Evolutionary conservation across 1,140 invertebrate genomes (phyloP).

Genomic region (Pseudomyrmex concolor): DNA sequence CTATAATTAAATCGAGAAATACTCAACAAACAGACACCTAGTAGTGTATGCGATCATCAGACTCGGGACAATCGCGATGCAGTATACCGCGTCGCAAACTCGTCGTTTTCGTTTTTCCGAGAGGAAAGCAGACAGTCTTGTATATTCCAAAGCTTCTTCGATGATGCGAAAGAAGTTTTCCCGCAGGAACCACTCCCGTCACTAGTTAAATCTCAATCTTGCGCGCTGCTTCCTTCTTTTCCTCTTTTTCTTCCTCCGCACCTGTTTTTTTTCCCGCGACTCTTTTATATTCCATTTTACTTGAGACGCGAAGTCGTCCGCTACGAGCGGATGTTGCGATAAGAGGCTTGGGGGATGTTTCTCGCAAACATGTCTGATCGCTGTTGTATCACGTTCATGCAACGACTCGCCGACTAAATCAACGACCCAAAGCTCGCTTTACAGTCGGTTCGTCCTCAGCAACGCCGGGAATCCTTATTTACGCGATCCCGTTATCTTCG

Average conservation of each 20-base stretch:
- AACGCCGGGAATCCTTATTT: constrained; percentile 68
- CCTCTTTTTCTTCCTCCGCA: background rate
- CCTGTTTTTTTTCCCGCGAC: background rate
- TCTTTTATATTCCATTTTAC: background rate
- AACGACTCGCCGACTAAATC: constrained; percentile 36
- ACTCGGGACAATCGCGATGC: constrained; percentile 1
- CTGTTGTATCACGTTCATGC: constrained; percentile 14
- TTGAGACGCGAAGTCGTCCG: background rate
- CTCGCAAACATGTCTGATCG: constrained; percentile 27
- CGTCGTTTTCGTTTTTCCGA: constrained; percentile 7
- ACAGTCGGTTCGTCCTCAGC: constrained; percentile 1
- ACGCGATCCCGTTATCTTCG: constrained; percentile 71
- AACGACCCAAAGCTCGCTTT: constrained; percentile 2
- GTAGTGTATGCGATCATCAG: background rate
- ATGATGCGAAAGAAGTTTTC: constrained; percentile 27
- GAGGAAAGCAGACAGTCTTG: constrained; percentile 17
- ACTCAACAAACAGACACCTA: background rate
- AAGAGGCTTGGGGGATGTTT: constrained; percentile 4
- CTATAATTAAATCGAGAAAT: background rate
- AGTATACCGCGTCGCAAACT: background rate
- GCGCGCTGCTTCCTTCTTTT: no score
- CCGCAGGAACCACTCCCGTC: constrained; percentile 33
- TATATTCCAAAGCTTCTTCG: constrained; percentile 30
- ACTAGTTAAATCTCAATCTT: constrained; percentile 50
- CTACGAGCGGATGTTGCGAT: constrained; percentile 24